Evolutionary conservation across 64 coral and sea anemone genomes (phyloP).

Genomic region (Stichodactyla mertensii): DNA sequence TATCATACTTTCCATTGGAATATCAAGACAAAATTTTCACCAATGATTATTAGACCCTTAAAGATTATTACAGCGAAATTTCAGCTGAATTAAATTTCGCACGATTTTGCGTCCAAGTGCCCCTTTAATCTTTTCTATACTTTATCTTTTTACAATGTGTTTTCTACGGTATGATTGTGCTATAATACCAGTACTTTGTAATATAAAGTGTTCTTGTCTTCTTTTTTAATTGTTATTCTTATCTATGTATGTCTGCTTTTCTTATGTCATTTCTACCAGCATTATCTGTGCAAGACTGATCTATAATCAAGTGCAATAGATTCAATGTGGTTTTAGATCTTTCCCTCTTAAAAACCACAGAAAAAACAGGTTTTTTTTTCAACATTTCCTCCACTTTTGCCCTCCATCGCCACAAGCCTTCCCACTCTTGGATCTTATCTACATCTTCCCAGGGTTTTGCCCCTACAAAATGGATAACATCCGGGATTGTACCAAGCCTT

Average conservation of each 20-base stretch:
- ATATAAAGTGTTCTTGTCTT: too few relatives aligned
- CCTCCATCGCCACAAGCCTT: constrained; percentile 36
- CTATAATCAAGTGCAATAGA: background rate
- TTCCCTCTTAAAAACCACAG: background rate
- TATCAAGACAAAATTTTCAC: too few relatives aligned
- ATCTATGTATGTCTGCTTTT: too few relatives aligned
- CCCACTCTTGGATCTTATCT: constrained; percentile 36
- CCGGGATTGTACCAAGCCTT: constrained; percentile 31
- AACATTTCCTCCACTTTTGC: constrained; percentile 20
- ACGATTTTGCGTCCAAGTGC: too few relatives aligned
- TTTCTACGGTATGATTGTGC: background rate
- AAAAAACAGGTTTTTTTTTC: constrained; percentile 14
- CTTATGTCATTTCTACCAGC: too few relatives aligned
- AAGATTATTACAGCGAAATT: too few relatives aligned
- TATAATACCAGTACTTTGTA: too few relatives aligned
- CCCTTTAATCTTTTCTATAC: too few relatives aligned
- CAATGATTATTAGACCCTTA: too few relatives aligned
- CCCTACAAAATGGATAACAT: constrained; percentile 61
- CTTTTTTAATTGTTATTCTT: too few relatives aligned
- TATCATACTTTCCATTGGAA: too few relatives aligned
- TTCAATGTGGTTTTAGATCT: background rate
- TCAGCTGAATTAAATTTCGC: too few relatives aligned
- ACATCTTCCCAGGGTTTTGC: constrained; percentile 65
- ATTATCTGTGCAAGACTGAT: background rate
- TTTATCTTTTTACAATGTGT: background rate